phyloP scores from a whole-genome alignment of 2,113 vertebrate genomes.

The Anarhynchus alexandrinus region DNA sequence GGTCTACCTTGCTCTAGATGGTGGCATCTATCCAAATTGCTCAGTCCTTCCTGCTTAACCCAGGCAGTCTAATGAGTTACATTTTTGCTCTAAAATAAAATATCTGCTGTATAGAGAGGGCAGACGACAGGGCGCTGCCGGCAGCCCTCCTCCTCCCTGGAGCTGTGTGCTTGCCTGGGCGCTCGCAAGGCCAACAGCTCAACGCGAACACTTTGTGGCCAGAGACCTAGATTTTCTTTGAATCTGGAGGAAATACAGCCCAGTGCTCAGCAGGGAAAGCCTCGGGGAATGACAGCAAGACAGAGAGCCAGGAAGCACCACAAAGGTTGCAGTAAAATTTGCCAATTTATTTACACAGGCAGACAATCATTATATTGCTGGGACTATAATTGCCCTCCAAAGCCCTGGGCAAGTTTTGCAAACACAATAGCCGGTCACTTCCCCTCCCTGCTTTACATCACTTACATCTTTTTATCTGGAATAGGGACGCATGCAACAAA shows the following conservation, averaged over 20 bases:
- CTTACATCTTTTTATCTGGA: not conserved
- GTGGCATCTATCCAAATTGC: not conserved
- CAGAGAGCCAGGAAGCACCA: not conserved
- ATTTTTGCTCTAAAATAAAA: not conserved
- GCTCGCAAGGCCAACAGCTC: not conserved
- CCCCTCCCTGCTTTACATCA: not conserved
- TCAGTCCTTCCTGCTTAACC: not conserved
- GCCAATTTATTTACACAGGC: slow-evolving; percentile 42
- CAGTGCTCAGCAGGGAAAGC: not conserved
- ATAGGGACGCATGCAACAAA: accelerated
- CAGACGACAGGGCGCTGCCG: not conserved
- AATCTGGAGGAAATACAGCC: not conserved
- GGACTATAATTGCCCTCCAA: not conserved
- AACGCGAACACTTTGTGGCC: not conserved
- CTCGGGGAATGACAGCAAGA: not conserved
- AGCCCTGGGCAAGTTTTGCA: not conserved
- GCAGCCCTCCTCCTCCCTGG: not conserved
- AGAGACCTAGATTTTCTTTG: slow-evolving; percentile 10
- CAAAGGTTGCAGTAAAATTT: slow-evolving; percentile 19
- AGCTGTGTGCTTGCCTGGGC: not conserved
- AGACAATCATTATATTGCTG: not conserved
- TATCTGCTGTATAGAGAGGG: not conserved
- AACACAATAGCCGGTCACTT: not conserved
- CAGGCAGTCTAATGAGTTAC: not conserved
- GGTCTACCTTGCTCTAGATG: not conserved